A percentile compares a stretch with the other conserved stretches of the same genome.
Evolutionary conservation across 2,113 vertebrate genomes (phyloP).

Genomic region (Panthera tigris): DNA sequence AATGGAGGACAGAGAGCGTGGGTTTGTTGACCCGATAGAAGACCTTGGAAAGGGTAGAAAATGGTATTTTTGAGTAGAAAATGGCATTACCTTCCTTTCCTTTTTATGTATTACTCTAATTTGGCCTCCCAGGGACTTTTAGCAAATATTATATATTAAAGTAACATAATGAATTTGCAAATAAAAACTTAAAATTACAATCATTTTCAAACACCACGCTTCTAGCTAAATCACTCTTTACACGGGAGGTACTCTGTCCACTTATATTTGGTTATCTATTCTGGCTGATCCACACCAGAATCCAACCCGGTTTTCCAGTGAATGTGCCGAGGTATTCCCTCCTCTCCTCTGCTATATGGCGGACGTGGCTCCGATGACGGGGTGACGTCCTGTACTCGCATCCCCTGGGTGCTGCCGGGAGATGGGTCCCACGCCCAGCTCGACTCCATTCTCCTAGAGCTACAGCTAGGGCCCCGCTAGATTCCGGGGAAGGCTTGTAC

Average conservation of each 20-base stretch:
- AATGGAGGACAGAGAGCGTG: rapidly evolving
- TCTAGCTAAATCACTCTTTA: background rate
- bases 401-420: too few species aligned
- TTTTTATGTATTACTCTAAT: background rate
- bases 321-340: rapidly evolving
- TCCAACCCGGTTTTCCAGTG: rapidly evolving
- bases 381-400: background rate
- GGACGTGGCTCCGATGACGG: background rate
- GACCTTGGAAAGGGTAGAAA: background rate
- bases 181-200: background rate
- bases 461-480: too few species aligned
- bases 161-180: background rate
- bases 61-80: background rate
- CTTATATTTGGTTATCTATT: background rate
- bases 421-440: background rate
- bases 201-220: background rate
- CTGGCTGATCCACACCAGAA: background rate
- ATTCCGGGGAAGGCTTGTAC: background rate
- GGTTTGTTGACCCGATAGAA: rapidly evolving
- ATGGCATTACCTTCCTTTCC: background rate
- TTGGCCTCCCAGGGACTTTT: background rate
- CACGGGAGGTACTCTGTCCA: background rate
- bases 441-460: background rate
- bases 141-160: background rate
- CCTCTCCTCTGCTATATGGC: background rate